Conservation (phyloP, 2,113 vertebrate species). For the Ursus arctos region DNA sequence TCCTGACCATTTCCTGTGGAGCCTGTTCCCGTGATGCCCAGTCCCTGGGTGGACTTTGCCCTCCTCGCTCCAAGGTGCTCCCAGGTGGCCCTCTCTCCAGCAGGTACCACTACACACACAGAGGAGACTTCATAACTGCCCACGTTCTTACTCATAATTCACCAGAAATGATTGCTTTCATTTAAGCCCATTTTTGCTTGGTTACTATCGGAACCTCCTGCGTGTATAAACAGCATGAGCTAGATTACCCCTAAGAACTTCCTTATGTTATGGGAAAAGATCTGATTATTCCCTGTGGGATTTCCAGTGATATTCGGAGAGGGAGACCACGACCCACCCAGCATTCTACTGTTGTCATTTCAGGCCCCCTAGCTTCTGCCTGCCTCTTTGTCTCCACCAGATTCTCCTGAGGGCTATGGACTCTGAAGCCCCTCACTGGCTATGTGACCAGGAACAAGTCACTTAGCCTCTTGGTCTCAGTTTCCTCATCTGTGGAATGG, state of each 20-base stretch:
- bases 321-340: not conserved
- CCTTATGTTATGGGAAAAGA: not conserved
- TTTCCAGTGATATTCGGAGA: not conserved
- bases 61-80: not conserved
- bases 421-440: not conserved
- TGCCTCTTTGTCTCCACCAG: not conserved
- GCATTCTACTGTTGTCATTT: not conserved
- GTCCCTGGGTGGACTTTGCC: not conserved
- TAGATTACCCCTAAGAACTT: not conserved
- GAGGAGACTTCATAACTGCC: not conserved
- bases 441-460: not conserved
- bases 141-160: not conserved
- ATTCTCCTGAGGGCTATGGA: not conserved
- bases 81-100: not conserved
- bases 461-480: not conserved
- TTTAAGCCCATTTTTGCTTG: not conserved
- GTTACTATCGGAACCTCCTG: not conserved
- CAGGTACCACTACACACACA: rapidly evolving
- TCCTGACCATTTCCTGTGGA: not conserved
- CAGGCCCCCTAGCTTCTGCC: not conserved
- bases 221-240: not conserved
- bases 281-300: not conserved
- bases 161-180: not conserved
- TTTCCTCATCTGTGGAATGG: not conserved
- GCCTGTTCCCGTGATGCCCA: not conserved